Base-by-base conservation (phyloP, 2,113 vertebrate genomes). In the Microtus pennsylvanicus region DNA sequence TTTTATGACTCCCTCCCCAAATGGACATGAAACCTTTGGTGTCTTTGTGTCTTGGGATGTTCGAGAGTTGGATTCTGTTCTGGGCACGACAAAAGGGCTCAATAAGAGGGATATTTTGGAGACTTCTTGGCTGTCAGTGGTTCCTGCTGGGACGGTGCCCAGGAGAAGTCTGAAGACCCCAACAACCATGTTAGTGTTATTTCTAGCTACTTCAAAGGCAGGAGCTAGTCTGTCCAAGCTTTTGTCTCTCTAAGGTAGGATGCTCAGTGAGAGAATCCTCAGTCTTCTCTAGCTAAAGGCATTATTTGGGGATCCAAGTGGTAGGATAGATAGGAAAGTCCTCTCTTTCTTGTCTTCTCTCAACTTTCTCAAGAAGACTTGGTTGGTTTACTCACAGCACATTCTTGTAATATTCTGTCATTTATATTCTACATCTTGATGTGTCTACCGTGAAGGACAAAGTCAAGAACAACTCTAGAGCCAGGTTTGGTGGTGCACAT, bases 61-160 rank as follows among this genome's bases (percentile, higher is more conserved):
- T 83, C 21, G 90, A n/a, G 65, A 90, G 38, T 3, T 93, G 88
- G 87, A 24, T 94, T 94, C 81, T 75, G 55, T 78, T 63, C 63
- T 35, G 52, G 26, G 22, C 72, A 6, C 77, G 38, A 74, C 1
- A 24, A 86, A 19, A 80, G 3, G n/a, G 38, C 65, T 21, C 19
- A 30, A 22, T 21, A 76, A n/a, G 55, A 83, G 72, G 35, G 69
- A 90, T 1, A n/a, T 35, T 86, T 69, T 21, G 45, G 35, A 89
- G 35, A 33, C 10, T 30, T 88, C 3, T 45, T 65, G 82, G 26
- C 55, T 85, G 7, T 45, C 9, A 33, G 61, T 30, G 61, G 2
- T 30, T 33, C 19, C n/a, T 85, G 89, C 65, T 10, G 67, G 55
- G 58, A 52, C 14, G 30, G 28, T 30, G 28, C n/a, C 61, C 26